phyloP scores from a whole-genome alignment of 2,888 invertebrate species.

The Cordilura impudica region DNA sequence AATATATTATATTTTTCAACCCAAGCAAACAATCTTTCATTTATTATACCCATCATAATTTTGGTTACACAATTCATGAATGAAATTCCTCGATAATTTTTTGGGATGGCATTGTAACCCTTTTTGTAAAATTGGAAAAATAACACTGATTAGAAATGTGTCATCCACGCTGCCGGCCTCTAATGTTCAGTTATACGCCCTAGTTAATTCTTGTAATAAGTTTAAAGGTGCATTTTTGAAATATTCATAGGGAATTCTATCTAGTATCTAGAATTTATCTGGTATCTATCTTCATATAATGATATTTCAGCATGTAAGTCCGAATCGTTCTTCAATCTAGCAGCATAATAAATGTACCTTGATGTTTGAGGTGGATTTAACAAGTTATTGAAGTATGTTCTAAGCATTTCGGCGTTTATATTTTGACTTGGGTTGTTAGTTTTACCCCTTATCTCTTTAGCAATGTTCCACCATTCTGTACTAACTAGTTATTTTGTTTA shows the following conservation, averaged over 20 bases:
- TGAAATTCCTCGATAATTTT: constrained; percentile 16
- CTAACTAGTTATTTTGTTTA: too few species aligned
- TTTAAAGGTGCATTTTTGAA: not conserved
- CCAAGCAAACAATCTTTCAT: not conserved
- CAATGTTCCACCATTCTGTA: too few species aligned
- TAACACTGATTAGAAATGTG: not conserved
- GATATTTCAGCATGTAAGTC: not conserved
- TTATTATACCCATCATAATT: too few species aligned
- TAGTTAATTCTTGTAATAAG: not conserved
- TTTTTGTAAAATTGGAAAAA: constrained; percentile 18
- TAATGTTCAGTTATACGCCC: not conserved
- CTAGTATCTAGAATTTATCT: not conserved
- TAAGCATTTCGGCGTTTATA: not conserved
- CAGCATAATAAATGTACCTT: not conserved
- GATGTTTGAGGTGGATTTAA: not conserved
- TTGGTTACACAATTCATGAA: too few species aligned
- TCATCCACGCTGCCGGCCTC: not conserved
- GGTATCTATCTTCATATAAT: not conserved
- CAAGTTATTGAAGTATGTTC: not conserved
- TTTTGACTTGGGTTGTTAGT: not conserved
- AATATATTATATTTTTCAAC: not conserved
- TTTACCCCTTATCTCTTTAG: too few species aligned
- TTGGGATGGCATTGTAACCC: not conserved
- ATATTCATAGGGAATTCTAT: constrained; percentile 1
- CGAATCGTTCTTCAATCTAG: not conserved